A percentile compares a stretch with the other conserved stretches of the same genome.
These are phyloP conservation scores for Tyrophagus putrescentiae DNA, from an alignment of 1,140 invertebrate genomes.

Conservation along the genomic window DNA sequence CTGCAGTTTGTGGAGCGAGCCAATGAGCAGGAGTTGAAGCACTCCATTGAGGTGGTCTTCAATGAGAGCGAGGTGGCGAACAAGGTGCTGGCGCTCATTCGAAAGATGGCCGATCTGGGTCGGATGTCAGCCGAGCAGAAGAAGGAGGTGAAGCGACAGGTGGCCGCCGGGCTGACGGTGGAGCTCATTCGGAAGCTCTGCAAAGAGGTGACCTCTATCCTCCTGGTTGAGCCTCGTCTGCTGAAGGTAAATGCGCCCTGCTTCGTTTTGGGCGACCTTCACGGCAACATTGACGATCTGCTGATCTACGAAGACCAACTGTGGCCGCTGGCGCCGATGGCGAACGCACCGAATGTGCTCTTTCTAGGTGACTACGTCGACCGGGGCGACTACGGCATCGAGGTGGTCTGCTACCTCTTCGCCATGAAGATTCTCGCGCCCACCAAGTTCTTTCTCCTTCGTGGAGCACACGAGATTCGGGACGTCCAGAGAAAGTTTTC, in stretches of 20 bases:
- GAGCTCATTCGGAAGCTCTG: slow-evolving; percentile 26
- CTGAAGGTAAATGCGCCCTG: slow-evolving; percentile 38
- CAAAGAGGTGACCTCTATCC: slow-evolving; percentile 28
- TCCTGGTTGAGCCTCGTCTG: slow-evolving; percentile 28
- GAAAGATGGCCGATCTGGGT: slow-evolving; percentile 4
- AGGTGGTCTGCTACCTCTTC: slow-evolving; percentile 42
- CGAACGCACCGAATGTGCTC: slow-evolving; percentile 44
- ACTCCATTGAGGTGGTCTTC: slow-evolving; percentile 10
- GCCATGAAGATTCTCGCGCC: slow-evolving; percentile 47
- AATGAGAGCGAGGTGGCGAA: slow-evolving; percentile 12
- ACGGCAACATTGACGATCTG: slow-evolving; percentile 45
- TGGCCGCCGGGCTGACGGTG: background rate
- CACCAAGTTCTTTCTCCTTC: slow-evolving; percentile 42
- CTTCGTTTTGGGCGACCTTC: slow-evolving; percentile 42
- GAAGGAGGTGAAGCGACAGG: slow-evolving; percentile 10
- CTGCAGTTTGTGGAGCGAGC: slow-evolving; percentile 4
- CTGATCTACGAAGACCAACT: slow-evolving; percentile 45
- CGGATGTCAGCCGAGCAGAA: background rate
- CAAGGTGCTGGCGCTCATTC: slow-evolving; percentile 4
- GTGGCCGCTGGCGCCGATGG: slow-evolving; percentile 43
- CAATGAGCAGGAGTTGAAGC: background rate
- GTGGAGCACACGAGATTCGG: slow-evolving; percentile 50
- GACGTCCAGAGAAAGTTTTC: slow-evolving; percentile 52
- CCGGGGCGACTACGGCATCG: slow-evolving; percentile 43
- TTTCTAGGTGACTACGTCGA: slow-evolving; percentile 55